Percentiles rank a stretch among this genome's conserved stretches.
These are phyloP conservation scores for Oligia latruncula DNA, from an alignment of 2,888 invertebrate species.

Conservation along the genomic window DNA sequence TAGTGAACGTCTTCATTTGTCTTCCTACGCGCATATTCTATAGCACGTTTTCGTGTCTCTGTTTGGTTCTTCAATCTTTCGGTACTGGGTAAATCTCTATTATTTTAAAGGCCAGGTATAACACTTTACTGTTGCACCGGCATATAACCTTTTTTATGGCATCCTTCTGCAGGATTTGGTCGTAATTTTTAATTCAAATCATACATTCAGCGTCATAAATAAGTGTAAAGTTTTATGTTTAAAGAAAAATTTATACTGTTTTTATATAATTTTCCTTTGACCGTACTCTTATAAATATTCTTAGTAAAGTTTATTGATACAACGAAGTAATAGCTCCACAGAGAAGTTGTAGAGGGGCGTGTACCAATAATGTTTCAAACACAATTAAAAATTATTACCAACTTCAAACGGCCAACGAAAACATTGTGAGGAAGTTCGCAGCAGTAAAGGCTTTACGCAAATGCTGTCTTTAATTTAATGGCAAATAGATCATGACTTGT, in stretches of 20 bases:
- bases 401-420: constrained; percentile 58
- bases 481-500: constrained; percentile 46
- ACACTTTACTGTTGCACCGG: not conserved
- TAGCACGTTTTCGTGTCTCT: not conserved
- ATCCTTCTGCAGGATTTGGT: not conserved
- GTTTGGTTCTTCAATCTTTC: constrained; percentile 1
- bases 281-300: constrained; percentile 45
- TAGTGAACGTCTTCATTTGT: constrained; percentile 19
- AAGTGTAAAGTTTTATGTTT: not conserved
- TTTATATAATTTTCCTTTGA: constrained; percentile 39
- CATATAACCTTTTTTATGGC: too few relatives aligned
- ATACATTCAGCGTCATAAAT: not conserved
- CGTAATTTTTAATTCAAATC: not conserved
- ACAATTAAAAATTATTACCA: constrained; percentile 59
- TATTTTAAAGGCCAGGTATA: not conserved
- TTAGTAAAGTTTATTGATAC: constrained; percentile 53
- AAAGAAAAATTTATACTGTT: constrained; percentile 10
- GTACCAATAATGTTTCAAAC: constrained; percentile 53
- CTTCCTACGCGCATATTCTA: constrained; percentile 2
- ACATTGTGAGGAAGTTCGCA: constrained; percentile 50
- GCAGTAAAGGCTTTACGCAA: constrained; percentile 48
- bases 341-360: constrained; percentile 48
- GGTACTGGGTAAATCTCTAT: not conserved
- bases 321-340: constrained; percentile 47
- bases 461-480: constrained; percentile 46